A percentile compares a stretch with the other conserved stretches of the same genome.
Evolutionary conservation across 1,140 invertebrate genomes (phyloP).

Genomic region (Ericerus pela): DNA sequence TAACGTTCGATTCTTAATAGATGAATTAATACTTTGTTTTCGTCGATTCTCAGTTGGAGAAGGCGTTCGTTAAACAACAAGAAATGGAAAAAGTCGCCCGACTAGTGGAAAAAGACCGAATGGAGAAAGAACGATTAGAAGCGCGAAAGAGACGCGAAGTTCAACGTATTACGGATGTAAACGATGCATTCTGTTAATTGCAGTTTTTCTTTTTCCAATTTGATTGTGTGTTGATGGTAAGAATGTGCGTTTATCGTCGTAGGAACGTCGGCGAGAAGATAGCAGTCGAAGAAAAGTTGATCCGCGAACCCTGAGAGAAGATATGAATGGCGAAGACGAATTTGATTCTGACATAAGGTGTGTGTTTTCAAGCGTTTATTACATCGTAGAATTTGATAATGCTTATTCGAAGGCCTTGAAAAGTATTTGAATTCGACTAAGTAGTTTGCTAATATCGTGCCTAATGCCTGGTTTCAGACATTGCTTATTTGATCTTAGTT

Average conservation of each 20-base stretch:
- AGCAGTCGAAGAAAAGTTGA: constrained; percentile 48
- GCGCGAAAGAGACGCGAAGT: constrained; percentile 70
- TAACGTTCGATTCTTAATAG: background rate
- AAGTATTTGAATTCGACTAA: too few species aligned
- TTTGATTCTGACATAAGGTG: constrained; percentile 21
- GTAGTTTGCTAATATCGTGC: too few species aligned
- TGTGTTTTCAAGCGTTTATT: too few species aligned
- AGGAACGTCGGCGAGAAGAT: constrained; percentile 53
- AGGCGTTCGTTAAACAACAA: constrained; percentile 61
- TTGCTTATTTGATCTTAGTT: too few species aligned
- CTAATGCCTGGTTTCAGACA: too few species aligned
- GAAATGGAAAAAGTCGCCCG: constrained; percentile 53
- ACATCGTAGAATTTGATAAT: too few species aligned
- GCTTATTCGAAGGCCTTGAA: too few species aligned
- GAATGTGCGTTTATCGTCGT: constrained; percentile 12
- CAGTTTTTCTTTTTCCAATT: constrained; percentile 15
- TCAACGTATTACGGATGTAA: constrained; percentile 62
- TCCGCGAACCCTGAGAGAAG: constrained; percentile 35
- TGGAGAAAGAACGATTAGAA: constrained; percentile 60
- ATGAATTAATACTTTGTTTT: constrained; percentile 10
- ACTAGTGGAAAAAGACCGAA: constrained; percentile 53
- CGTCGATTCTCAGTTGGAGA: constrained; percentile 41
- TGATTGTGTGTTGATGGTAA: background rate
- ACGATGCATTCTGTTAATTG: too few species aligned
- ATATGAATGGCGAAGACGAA: constrained; percentile 33